Evolutionary conservation across 2,113 vertebrate genomes (phyloP), one percentile per base, ranked within the genome.

Genomic region (Pontoporia blainvillei): DNA sequence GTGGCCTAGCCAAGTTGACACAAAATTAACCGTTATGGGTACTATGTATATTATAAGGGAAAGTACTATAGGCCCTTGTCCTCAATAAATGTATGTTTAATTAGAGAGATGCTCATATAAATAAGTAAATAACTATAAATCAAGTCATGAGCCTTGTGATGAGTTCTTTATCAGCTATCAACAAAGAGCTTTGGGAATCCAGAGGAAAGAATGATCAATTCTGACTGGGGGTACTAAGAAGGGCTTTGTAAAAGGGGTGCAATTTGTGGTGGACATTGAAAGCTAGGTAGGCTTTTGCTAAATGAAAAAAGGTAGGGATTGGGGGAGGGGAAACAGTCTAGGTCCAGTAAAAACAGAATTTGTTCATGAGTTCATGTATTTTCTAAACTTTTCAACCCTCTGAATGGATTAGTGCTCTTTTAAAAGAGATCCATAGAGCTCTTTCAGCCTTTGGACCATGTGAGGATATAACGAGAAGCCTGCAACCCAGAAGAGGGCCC

Each of bases 41-140:
- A 67, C n/a, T 83, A 46, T 54, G 46, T 67, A 44, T 79, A 46
- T 86, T 73, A 72, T 25, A 88, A 75, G 75, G 8, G 64, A 93
- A 90, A 96, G 87, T 92, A 62, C 54, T 81, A 61, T 44, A 13
- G 20, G 12, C 10, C 41, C 18, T 90, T 91, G 57, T 91, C 57
- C 11, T 91, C 36, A 75, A 64, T 66, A 31, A 93, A 13, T 61
- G 69, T 49, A 66, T 52, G 62, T 83, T 49, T 82, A 71, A 79
- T 92, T 71, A 89, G 73, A 44, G 36, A 95, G 73, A 59, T 49
- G 36, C 2, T 20, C 23, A 81, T 27, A 67, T 86, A 82, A 67
- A 31, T 81, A 86, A 83, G 46, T 71, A 91, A 92, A 76, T 90
- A 85, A 18, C 34, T 91, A 39, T 91, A 86, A 61, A 89, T 95